phyloP scores from a whole-genome alignment of 2,113 vertebrate species.

The Xiphorhynchus elegans region DNA sequence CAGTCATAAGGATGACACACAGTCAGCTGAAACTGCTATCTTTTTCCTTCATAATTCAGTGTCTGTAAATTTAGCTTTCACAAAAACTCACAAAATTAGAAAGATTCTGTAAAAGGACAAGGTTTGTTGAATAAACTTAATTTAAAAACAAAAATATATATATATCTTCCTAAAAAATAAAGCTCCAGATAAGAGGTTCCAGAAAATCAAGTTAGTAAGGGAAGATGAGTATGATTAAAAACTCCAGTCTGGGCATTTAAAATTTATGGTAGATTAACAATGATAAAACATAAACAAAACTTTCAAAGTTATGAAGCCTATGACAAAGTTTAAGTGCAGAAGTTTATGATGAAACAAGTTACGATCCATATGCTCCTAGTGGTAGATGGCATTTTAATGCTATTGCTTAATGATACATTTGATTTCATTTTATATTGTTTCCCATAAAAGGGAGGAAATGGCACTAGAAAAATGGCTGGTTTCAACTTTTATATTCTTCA shows the following conservation, averaged over 20 bases:
- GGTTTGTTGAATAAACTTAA: neutral
- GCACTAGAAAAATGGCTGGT: slow-evolving; percentile 37
- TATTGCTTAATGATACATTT: slow-evolving; percentile 65
- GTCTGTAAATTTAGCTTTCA: neutral
- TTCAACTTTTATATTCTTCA: slow-evolving; percentile 58
- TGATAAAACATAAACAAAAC: slow-evolving; percentile 5
- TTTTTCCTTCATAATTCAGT: neutral
- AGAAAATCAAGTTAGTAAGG: neutral
- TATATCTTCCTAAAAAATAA: neutral
- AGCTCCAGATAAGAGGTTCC: neutral
- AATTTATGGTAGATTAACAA: neutral
- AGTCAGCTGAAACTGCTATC: neutral
- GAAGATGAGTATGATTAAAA: neutral
- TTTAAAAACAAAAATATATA: neutral
- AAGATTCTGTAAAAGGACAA: neutral
- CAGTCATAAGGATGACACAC: neutral
- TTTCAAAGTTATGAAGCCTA: neutral
- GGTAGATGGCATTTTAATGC: slow-evolving; percentile 63
- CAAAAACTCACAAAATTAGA: neutral
- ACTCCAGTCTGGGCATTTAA: neutral
- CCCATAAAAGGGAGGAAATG: slow-evolving; percentile 43
- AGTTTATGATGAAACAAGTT: slow-evolving; percentile 57
- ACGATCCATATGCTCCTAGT: slow-evolving; percentile 51
- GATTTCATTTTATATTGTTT: slow-evolving; percentile 60
- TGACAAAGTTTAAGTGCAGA: slow-evolving; percentile 27